phyloP scores from a whole-genome alignment of 2,888 invertebrate genomes.

The Athetis lepigone region DNA sequence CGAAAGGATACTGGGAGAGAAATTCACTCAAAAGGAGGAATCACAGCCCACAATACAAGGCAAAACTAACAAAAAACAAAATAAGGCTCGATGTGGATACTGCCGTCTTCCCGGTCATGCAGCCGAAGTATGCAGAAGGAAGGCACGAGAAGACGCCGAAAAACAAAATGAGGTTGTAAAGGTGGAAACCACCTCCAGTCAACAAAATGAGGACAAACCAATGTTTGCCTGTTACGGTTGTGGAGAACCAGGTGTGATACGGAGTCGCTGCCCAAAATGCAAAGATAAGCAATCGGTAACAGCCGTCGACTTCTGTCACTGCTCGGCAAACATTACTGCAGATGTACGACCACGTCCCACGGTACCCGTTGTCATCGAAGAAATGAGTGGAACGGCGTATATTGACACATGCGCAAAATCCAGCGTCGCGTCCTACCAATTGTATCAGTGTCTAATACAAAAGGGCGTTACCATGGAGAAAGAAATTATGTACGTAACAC shows the following conservation, averaged over 20 bases:
- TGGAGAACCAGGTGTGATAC: conserved; percentile 38
- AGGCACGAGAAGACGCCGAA: conserved; percentile 10
- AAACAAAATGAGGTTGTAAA: conserved; percentile 3
- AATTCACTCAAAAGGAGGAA: not conserved
- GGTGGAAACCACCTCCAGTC: not conserved
- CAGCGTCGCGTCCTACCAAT: conserved; percentile 11
- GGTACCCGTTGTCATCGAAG: conserved; percentile 19
- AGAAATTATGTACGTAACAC: conserved; percentile 25
- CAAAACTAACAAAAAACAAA: conserved; percentile 20
- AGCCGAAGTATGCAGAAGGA: conserved; percentile 24
- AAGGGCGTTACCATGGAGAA: conserved; percentile 18
- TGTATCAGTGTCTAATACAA: conserved; percentile 15
- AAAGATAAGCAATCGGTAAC: not conserved
- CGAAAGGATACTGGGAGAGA: conserved; percentile 1
- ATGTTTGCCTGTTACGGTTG: conserved; percentile 53
- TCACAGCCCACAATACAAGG: not conserved
- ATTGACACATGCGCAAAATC: conserved; percentile 43
- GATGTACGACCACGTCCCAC: conserved; percentile 30
- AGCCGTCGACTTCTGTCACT: conserved; percentile 24
- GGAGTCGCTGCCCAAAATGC: conserved; percentile 10
- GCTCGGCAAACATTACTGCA: conserved; percentile 10
- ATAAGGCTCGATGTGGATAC: conserved; percentile 22
- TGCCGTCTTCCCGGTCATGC: not conserved
- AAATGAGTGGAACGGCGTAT: conserved; percentile 22
- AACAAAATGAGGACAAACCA: conserved; percentile 3